Evolutionary conservation across 2,113 vertebrate species (phyloP).

Genomic region (Ameiurus melas): DNA sequence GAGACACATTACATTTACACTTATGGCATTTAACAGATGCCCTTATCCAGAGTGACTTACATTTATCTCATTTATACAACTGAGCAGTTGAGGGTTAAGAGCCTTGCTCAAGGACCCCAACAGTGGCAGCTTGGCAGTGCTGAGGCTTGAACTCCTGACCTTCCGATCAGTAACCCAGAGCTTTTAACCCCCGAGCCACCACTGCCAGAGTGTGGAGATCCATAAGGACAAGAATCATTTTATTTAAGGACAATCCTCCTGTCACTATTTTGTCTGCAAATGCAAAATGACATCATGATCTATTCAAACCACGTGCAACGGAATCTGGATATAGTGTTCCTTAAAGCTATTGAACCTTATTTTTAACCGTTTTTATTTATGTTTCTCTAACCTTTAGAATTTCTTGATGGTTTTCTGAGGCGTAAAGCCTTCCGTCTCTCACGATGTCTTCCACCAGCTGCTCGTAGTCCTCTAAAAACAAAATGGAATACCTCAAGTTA

Average conservation of each 20-base stretch:
- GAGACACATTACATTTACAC: conserved; percentile 24
- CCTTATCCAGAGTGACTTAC: too few species aligned
- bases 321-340: not conserved
- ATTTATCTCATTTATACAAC: too few species aligned
- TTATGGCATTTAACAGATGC: too few species aligned
- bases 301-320: not conserved
- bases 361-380: not conserved
- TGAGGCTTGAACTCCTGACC: too few species aligned
- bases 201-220: not conserved
- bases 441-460: conserved; percentile 98
- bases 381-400: conserved; percentile 88
- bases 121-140: too few species aligned
- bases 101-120: too few species aligned
- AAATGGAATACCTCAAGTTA: not conserved
- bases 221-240: not conserved
- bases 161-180: too few species aligned
- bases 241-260: not conserved
- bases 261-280: not conserved
- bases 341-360: not conserved
- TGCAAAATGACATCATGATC: not conserved
- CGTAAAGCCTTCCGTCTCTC: conserved; percentile 91
- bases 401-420: conserved; percentile 98
- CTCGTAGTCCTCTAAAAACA: conserved; percentile 89
- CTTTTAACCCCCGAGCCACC: too few species aligned
- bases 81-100: too few species aligned